Evolutionary conservation across 37 sponge, comb jelly and placozoan genomes (phyloP), one percentile per base, ranked within the genome.

Genomic region (Haliclona indistincta): DNA sequence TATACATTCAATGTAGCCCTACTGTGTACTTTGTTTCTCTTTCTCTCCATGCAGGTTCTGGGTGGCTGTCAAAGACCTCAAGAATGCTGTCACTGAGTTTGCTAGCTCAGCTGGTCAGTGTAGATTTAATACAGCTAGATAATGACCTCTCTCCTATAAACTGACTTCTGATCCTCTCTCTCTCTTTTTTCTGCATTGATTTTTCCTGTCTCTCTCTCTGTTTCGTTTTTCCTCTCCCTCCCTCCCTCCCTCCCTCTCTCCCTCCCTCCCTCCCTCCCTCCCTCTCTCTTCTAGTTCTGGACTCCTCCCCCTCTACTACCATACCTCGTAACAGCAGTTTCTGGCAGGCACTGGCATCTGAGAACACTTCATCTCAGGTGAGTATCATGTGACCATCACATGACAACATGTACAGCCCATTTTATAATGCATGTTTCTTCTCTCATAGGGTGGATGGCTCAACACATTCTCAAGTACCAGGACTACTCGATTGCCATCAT

Each of bases 251-350:
- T n/a, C n/a, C n/a, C n/a, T n/a, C n/a, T n/a, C n/a, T n/a, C n/a
- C n/a, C 35, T 7, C 35, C 65, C 38, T 7, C 35, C 38, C 65
- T 7, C 5, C 29, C 35, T 36, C 6, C 6, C 5, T 36, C 35
- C 35, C 35, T 6, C 6, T 6, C 37, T 36, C 13, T 1, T 79
- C 23, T 62, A 78, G 80, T 68, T 19, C 54, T 68, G 4, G 73
- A 73, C 0, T 36, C 67, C 2, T 66, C 67, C 29, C 78, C 80
- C 38, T 73, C 80, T 2, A 15, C 30, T 43, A 51, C 79, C 38
- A 10, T 78, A 19, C 86, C 86, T 72, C 79, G 74, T 33, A 78
- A 43, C 80, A 77, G 65, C 62, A 84, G 85, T 40, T 84, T 84
- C 71, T 84, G 85, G 85, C 78, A 84, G 33, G 76, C 84, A 20